Evolutionary conservation across 2,888 invertebrate genomes (phyloP), one percentile per base, ranked within the genome.

Genomic region (Ennomos quercinarius): DNA sequence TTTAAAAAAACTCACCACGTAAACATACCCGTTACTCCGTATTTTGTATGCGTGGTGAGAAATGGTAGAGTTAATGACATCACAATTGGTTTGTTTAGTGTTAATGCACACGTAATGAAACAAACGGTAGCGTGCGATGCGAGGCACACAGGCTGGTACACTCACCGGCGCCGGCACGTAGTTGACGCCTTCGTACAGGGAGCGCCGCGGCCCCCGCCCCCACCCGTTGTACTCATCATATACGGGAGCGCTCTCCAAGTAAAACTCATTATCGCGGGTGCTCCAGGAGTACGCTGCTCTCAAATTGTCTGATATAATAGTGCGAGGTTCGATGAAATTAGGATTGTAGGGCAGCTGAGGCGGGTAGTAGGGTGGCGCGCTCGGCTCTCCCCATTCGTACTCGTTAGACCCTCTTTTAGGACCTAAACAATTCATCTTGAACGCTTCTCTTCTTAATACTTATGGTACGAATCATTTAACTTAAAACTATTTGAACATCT

Each of bases 151-250:
- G 75, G 71, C 57, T 51, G 42, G 53, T 63, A 77, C 84, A 90
- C 91, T 91, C 89, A 89, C 89, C 87, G 87, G 79, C 89, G 86
- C 88, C 86, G 87, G 80, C 80, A 77, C 86, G 72, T 81, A 88
- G 84, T 89, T 87, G 77, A 91, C 91, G 80, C 90, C 91, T 81
- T 92, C 91, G 77, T 90, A 91, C 68, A 91, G 76, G 69, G 91
- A 91, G 65, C 80, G 80, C 67, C 88, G 87, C 72, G 74, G 72
- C 70, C 76, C 71, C 70, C 76, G 78, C 77, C 81, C 81, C 83
- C 84, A 79, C 79, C 80, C 86, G 63, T 70, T 70, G 60, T 72
- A 68, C 59, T 74, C 77, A 73, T 78, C 77, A 64, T 76, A 77
- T 64, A 76, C 78, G 64, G 74, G 75, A 64, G 73, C 76, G 69